Evolutionary conservation across 1,140 invertebrate genomes (phyloP).

Genomic region (Trinorchestia longiramus): DNA sequence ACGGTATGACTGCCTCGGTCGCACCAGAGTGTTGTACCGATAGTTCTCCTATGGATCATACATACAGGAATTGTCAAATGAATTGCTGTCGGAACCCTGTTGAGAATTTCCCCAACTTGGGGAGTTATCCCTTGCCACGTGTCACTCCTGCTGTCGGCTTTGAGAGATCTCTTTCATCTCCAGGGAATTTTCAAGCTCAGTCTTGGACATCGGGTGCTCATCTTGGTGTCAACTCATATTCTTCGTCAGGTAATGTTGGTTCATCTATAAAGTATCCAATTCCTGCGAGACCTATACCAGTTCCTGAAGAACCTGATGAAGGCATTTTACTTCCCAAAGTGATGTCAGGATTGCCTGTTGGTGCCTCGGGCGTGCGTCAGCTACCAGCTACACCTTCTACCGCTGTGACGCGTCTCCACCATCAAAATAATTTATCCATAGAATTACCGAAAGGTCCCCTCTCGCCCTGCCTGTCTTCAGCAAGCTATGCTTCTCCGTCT

Average conservation of each 20-base stretch:
- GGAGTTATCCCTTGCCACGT: not conserved
- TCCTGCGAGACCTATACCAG: not conserved
- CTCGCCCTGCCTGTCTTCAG: not conserved
- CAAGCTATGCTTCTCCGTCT: constrained; percentile 26
- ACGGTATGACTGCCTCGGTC: not conserved
- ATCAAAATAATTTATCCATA: not conserved
- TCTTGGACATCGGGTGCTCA: not conserved
- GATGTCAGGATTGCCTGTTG: not conserved
- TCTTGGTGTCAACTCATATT: not conserved
- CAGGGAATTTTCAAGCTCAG: not conserved
- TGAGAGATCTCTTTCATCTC: not conserved
- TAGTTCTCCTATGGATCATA: not conserved
- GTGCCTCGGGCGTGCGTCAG: not conserved
- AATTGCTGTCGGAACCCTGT: not conserved
- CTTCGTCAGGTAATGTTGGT: not conserved
- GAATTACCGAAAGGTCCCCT: not conserved
- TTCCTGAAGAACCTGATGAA: not conserved
- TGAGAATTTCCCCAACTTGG: not conserved
- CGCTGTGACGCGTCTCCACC: not conserved
- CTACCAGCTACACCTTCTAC: not conserved
- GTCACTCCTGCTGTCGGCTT: not conserved
- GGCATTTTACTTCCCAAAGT: not conserved
- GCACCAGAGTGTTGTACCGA: not conserved
- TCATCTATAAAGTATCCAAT: not conserved
- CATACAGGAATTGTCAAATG: not conserved